phyloP scores from a whole-genome alignment of 2,797 vertebrate genomes.

The Melanotaenia boesemani region DNA sequence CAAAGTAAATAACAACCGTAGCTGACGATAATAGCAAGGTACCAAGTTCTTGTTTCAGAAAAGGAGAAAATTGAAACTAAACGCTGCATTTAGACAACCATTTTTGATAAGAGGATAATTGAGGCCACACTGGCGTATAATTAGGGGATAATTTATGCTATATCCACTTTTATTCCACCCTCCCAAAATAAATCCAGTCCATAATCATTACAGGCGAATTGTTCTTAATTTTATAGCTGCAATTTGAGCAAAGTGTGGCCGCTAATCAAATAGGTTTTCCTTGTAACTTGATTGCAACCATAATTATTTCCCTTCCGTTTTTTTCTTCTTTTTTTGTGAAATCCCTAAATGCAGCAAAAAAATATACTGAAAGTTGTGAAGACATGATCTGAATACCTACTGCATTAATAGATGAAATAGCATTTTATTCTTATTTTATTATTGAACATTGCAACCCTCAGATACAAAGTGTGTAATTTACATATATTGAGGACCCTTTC shows the following conservation, averaged over 20 bases:
- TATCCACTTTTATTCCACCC: constrained; percentile 99
- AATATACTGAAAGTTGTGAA: constrained; percentile 86
- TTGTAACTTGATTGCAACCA: constrained; percentile 95
- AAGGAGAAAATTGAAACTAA: constrained; percentile 99
- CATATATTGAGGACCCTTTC: constrained; percentile 90
- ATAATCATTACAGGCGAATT: constrained; percentile 99
- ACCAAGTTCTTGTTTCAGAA: constrained; percentile 99
- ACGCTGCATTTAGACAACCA: constrained; percentile 99
- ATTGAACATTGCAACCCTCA: constrained; percentile 53
- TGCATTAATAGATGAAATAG: constrained; percentile 84
- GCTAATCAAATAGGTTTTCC: constrained; percentile 97
- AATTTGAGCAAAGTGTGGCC: constrained; percentile 98
- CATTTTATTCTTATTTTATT: constrained; percentile 81
- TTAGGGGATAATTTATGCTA: constrained; percentile 99
- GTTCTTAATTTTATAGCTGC: constrained; percentile 99
- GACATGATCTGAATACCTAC: constrained; percentile 87
- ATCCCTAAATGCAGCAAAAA: constrained; percentile 83
- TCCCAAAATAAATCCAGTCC: constrained; percentile 99
- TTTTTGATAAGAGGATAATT: constrained; percentile 99
- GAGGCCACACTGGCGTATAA: constrained; percentile 99
- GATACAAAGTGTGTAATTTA: constrained; percentile 74
- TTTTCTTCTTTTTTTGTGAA: constrained; percentile 56
- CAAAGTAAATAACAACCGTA: constrained; percentile 98
- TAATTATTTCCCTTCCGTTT: constrained; percentile 91
- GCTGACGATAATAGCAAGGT: constrained; percentile 99